Evolutionary conservation across 2,888 invertebrate genomes (phyloP), one percentile per base, ranked within the genome.

Genomic region (Orthosia incerta): DNA sequence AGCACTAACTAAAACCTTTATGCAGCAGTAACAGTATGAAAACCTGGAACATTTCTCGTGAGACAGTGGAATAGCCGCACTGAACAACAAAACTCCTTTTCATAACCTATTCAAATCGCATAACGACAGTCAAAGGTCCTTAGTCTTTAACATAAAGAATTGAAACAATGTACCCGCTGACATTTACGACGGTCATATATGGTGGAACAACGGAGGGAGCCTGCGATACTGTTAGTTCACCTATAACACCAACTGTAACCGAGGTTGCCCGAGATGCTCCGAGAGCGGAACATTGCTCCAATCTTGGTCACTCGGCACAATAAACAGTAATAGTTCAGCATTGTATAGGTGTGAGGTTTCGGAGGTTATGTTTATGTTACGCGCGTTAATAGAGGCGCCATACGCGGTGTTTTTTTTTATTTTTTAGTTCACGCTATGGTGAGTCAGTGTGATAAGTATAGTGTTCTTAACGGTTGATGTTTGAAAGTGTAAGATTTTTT

Each of bases 161-260:
- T 78, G 20, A 79, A 74, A 87, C 82, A 86, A 79, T 82, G 76
- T 80, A 48, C 71, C 64, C 53, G 84, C 74, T 76, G 84, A 83
- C 86, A 80, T 86, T 84, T 86, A 86, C 76, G 71, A 74, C 64
- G 50, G 51, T 76, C 87, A 64, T 86, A 88, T 90, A 90, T 87
- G 90, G 89, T 78, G 76, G 87, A 89, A 90, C 89, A 91, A 89
- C 91, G 88, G 88, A 89, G 90, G 89, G 89, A 87, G 86, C 79
- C 80, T 87, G 88, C 86, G 86, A 85, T 91, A 94, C 93, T 92
- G 94, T 94, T 94, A 94, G 83, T 88, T 90, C 89, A 90, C 89
- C 90, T 88, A 89, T 90, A 91, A 89, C 90, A 89, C 90, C 85
- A 84, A 80, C 89, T 51, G 39, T 89, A 92, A 85, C 94, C 94